Base-by-base conservation (phyloP, 1,140 invertebrate species). In the Drosophila burlai region DNA sequence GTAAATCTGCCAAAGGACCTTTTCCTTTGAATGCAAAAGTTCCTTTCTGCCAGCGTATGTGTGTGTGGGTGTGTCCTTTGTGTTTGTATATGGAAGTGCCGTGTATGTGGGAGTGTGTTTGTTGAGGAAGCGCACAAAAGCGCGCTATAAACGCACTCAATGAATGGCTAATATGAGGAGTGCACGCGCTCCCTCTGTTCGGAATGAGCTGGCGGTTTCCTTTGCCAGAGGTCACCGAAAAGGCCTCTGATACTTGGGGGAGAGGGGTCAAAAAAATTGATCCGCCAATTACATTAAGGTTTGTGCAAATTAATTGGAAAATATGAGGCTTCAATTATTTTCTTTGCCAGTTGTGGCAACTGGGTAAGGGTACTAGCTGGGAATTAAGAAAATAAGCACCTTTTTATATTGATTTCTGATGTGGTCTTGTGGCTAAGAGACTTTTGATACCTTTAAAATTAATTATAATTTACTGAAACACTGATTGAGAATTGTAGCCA, bases 1-100 rank as follows among this genome's bases (percentile, higher is more conserved):
- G 85, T 85, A 89, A 89, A 90, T 90, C 85, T 83, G 78, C 81
- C 81, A 85, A 85, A 82, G 81, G 78, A 90, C 81, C 81, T 89
- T 89, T 80, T 79, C 82, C 85, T 85, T 89, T 89, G 75, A 84
- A 90, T 91, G 84, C 78, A 76, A 81, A 87, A 61, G 77, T 73
- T 85, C 60, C 36, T 60, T 71, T 73, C 71, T 50, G 54, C 49
- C 36, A n/a, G 13, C 52, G 45, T 58, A 52, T 43, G 42, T 43
- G 42, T 43, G 18, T 72, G 15, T 65, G 47, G 61, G 47, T 42
- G 11, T 77, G 18, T 52, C 50, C 29, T 65, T 34, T 59, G 62
- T 73, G 61, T 38, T 18, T 36, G 43, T 57, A 40, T 58, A 42
- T 69, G 54, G 34, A 10, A 54, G 49, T 65, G 43, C 26, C 13